A percentile compares a stretch with the other conserved stretches of the same genome.
Evolutionary conservation across 2,113 vertebrate genomes (phyloP).

Genomic region (Otus sunia): DNA sequence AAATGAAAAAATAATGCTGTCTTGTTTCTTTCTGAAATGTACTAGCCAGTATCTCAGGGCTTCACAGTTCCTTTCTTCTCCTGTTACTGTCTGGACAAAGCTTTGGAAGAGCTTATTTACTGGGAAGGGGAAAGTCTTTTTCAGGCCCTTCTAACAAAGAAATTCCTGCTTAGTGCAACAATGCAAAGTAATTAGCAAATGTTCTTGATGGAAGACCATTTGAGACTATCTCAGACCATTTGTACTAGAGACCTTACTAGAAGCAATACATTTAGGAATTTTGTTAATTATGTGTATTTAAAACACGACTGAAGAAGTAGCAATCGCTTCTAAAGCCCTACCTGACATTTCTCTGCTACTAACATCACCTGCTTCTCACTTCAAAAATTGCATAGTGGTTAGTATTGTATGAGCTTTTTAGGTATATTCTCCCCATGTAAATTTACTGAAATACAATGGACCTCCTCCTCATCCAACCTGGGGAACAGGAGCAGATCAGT

Average conservation of each 20-base stretch:
- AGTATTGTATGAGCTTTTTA: not conserved
- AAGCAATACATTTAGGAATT: not conserved
- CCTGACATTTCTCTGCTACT: not conserved
- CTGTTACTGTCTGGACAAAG: not conserved
- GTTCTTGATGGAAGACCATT: not conserved
- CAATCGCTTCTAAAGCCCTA: not conserved
- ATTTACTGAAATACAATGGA: not conserved
- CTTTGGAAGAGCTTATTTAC: not conserved
- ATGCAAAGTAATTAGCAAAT: not conserved
- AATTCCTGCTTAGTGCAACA: not conserved
- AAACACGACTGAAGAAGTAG: not conserved
- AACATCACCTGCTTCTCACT: not conserved
- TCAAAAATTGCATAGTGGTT: not conserved
- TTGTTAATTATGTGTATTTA: not conserved
- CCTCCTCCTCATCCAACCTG: not conserved
- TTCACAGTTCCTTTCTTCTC: not conserved
- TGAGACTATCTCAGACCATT: not conserved
- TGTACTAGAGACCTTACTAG: not conserved
- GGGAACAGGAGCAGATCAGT: not conserved
- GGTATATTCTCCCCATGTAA: not conserved
- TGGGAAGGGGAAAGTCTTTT: not conserved
- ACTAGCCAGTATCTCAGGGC: not conserved
- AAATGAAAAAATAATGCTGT: not conserved
- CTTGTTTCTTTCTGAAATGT: not conserved
- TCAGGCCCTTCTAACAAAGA: not conserved